Evolutionary conservation across 2,888 invertebrate species (phyloP), one percentile per base, ranked within the genome.

Genomic region (Scaptomyza cyrtandrae): DNA sequence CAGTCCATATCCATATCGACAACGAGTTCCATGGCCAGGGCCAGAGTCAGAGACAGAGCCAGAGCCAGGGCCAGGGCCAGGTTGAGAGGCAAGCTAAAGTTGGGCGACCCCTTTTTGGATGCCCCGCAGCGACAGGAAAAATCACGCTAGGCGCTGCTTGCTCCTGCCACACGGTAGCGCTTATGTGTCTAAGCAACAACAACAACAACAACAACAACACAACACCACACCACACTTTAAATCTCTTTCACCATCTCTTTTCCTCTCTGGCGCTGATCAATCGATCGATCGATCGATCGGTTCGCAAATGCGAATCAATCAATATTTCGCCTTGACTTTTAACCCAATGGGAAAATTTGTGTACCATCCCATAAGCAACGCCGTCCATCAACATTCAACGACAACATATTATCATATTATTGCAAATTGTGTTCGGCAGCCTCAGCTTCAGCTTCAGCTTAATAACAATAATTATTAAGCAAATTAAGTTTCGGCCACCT

Each of bases 101-200:
- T 69, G 75, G 46, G 41, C 61, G 61, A 75, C 63, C 63, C 48
- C 45, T 59, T 43, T 43, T 9, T 16, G 44, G 72, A 78, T 60
- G 79, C 79, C 82, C 82, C 68, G 71, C 69, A 81, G 78, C 79
- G 82, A 85, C 81, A 81, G 68, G 75, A 67, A 81, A 87, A 75
- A 75, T 82, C 88, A 88, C 86, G 76, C 79, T 82, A 81, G 83
- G 66, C 72, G 70, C 80, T 85, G 72, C 80, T 86, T 75, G 67
- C 35, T 82, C 86, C 82, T 82, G 86, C 71, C 76, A 81, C 70
- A 86, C 82, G 71, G 82, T 86, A 82, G 82, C 82, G 61, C 58
- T 67, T 59, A 73, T 75, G 52, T 82, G 88, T 82, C 86, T 79
- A 81, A 81, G 57, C 57, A 65, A 52, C 58, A 58, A 50, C 71